Base-by-base conservation (phyloP, 2,113 vertebrate species). In the Taxidea taxus region DNA sequence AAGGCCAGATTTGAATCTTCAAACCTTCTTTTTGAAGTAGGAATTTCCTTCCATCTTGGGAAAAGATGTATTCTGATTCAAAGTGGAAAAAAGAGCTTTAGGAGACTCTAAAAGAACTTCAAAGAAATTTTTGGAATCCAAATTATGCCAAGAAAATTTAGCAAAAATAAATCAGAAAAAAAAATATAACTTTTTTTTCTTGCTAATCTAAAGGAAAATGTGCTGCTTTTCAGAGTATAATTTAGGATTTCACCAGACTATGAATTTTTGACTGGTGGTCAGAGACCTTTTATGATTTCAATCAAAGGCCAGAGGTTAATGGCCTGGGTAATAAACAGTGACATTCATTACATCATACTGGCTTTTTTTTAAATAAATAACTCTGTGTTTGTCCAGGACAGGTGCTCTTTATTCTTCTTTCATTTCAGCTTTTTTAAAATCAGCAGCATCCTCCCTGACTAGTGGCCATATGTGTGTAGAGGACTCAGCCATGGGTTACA, bases 121-220 rank as follows among this genome's bases (percentile, higher is more conserved):
- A 84, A 66, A 64, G 44, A 18, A 21, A 89, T 49, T 89, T 89
- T 75, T 74, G 39, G 56, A 92, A 75, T 87, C 23, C 6, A 89
- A 95, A 94, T 37, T 84, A 34, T 90, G 29, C 5, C 49, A 87
- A 66, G 20, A 89, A 95, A 94, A 66, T 58, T 94, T 83, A 83
- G 29, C 47, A 90, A 83, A 94, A 60, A 44, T 31, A 91, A 94
- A 82, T 77, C 7, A 60, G 11, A 62, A 83, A 16, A 58, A 47
- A 58, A 47, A 16, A 20, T 44, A 0, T 39, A 6, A 60, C 31
- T 70, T 12, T 51, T 12, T 82, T 49, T 47, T 44, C 4, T 83
- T 74, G 9, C 64, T 64, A 85, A 31, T 29, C 7, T 74, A n/a
- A 72, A 27, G 58, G 49, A 94, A 96, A 54, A 72, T n/a, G 37